Conservation (phyloP, 2,888 invertebrate species). For the Athalia cordata region DNA sequence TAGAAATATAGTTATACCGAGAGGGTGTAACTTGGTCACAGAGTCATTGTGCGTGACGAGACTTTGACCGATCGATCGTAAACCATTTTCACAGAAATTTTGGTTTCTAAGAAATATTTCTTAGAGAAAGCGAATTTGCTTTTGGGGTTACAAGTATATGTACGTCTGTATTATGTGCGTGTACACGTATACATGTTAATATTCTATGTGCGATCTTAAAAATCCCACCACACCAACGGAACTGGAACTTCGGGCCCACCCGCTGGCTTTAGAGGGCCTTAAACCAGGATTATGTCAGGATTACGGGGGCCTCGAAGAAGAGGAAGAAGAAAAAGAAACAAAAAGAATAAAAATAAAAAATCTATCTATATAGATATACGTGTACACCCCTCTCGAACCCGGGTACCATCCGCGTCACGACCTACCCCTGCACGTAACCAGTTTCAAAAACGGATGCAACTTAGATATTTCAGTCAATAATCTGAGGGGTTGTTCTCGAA, state of each 20-base stretch:
- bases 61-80: constrained; percentile 71
- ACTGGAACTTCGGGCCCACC: constrained; percentile 55
- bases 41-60: constrained; percentile 67
- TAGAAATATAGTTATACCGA: constrained; percentile 32
- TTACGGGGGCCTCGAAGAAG: constrained; percentile 52
- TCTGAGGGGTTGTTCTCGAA: no score
- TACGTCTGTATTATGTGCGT: no score
- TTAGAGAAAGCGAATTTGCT: constrained; percentile 59
- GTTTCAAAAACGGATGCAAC: no score
- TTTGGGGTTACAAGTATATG: constrained; percentile 33
- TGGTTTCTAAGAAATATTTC: constrained; percentile 59
- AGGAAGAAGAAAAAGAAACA: not conserved
- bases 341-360: not conserved
- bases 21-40: constrained; percentile 60
- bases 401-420: no score
- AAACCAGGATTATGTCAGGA: constrained; percentile 66
- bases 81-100: constrained; percentile 58
- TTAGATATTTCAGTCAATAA: no score
- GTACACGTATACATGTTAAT: no score
- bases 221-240: constrained; percentile 12
- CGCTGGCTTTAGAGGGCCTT: constrained; percentile 63
- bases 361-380: not conserved
- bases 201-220: constrained; percentile 25
- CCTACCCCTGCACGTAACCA: no score
- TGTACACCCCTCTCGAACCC: not conserved